Evolutionary conservation across 2,113 vertebrate species (phyloP), one percentile per base, ranked within the genome.

Genomic region (Scomber scombrus): DNA sequence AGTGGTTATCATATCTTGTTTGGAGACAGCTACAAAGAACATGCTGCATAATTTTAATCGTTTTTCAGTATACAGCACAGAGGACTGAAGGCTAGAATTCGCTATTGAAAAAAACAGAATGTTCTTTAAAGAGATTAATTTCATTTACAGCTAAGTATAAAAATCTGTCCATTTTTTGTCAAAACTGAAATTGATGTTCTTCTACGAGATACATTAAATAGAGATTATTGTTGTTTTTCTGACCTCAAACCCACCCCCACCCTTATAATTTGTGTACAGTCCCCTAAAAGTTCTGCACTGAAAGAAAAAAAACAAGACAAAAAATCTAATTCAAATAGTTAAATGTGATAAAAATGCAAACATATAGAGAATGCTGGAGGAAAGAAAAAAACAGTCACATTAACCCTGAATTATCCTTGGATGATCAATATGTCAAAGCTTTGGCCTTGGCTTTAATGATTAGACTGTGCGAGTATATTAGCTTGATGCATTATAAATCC

Each of bases 381-480:
- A 62, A 64, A 70, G 64, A 65, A 80, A 68, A 75, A 71, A 62
- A 80, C 29, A 84, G 57, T 71, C 56, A 57, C 68, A 83, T 87
- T 88, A 86, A 90, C 77, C 84, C 80, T 78, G 63, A 85, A 64
- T 78, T 81, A 90, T 68, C 70, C 68, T 70, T 46, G 72, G 34
- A 46, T 82, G 87, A 92, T 89, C 87, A 84, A 84, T 91, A 85
- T 78, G 85, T 89, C 82, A 82, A 80, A 89, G 84, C 69, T 64
- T 61, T 82, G 79, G 89, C 80, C 78, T 86, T 80, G 87, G 67
- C 57, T 80, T 80, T 87, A 88, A 82, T 81, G 80, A 89, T 89
- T 75, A 45, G 31, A 47, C 76, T 62, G 69, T 80, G 63, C 60
- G 55, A 78, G 72, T 81, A 15, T 85, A 89, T 91, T 87, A 85